These are phyloP conservation scores for Nymphalis io DNA, from an alignment of 1,140 invertebrate species.

Conservation along the genomic window DNA sequence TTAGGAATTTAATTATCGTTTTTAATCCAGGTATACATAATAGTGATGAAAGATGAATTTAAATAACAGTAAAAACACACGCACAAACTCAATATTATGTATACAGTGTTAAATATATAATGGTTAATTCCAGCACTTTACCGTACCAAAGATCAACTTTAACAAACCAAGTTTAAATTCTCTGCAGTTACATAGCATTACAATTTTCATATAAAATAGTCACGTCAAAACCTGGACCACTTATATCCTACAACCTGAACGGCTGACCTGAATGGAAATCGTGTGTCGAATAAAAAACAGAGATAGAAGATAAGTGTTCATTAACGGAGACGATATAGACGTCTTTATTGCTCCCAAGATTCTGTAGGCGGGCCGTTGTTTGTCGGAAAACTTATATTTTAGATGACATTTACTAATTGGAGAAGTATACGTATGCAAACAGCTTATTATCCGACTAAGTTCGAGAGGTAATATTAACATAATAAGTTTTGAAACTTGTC, in stretches of 20 bases:
- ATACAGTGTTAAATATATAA: not conserved
- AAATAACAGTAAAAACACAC: too few species aligned
- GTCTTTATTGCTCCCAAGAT: slow-evolving; percentile 49
- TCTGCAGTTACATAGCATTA: not conserved
- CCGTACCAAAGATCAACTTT: not conserved
- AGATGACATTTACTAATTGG: too few species aligned
- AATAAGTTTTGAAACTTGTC: too few species aligned
- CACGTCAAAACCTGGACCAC: slow-evolving; percentile 19
- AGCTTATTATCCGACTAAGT: too few species aligned
- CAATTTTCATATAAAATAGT: slow-evolving; percentile 28
- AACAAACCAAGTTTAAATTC: slow-evolving; percentile 5
- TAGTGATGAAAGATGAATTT: too few species aligned
- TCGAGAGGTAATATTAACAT: too few species aligned
- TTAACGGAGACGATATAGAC: slow-evolving; percentile 46
- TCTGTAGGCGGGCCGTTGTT: slow-evolving; percentile 16
- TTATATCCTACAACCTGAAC: slow-evolving; percentile 29
- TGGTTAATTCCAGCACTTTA: not conserved
- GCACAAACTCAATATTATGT: too few species aligned
- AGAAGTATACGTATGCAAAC: too few species aligned
- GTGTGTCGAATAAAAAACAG: slow-evolving; percentile 48
- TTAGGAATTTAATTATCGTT: too few species aligned
- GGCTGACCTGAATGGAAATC: slow-evolving; percentile 29
- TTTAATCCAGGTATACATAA: too few species aligned
- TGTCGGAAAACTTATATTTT: slow-evolving; percentile 13
- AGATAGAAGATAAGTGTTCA: slow-evolving; percentile 47